Conservation (phyloP, 2,888 invertebrate species). For the Leucophora obtusa region DNA sequence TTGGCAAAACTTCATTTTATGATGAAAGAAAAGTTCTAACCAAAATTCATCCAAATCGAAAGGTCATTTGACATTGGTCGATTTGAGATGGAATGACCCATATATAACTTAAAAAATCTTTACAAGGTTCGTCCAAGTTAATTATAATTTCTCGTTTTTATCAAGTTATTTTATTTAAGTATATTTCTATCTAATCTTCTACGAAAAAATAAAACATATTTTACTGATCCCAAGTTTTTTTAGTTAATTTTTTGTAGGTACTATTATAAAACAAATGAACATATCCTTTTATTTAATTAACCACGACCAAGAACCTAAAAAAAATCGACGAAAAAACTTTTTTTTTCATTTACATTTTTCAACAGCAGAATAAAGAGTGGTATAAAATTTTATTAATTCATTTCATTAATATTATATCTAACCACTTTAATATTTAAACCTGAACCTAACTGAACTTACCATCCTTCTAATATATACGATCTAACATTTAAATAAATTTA, state of each 20-base stretch:
- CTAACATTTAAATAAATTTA: neutral
- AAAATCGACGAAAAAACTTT: neutral
- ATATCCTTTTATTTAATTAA: slow-evolving; percentile 50
- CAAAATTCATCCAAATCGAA: too few relatives aligned
- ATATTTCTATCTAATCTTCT: neutral
- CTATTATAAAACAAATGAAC: slow-evolving; percentile 34
- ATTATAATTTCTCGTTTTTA: too few relatives aligned
- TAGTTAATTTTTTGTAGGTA: neutral
- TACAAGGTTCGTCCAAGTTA: too few relatives aligned
- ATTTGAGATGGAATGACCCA: too few relatives aligned
- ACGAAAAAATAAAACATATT: neutral
- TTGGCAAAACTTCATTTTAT: too few relatives aligned
- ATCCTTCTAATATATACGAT: slow-evolving; percentile 25
- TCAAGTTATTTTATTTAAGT: neutral
- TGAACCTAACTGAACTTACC: slow-evolving; percentile 9
- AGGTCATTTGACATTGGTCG: too few relatives aligned
- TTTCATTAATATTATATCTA: slow-evolving; percentile 44
- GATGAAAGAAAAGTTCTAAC: too few relatives aligned
- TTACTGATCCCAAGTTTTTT: neutral
- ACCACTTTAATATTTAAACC: slow-evolving; percentile 22
- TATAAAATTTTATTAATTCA: slow-evolving; percentile 44
- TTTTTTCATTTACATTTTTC: slow-evolving; percentile 1
- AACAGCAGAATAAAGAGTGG: slow-evolving; percentile 7
- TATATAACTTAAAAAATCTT: too few relatives aligned
- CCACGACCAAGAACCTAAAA: slow-evolving; percentile 23